phyloP scores from a whole-genome alignment of 2,888 invertebrate genomes.

The Eulithis prunata region DNA sequence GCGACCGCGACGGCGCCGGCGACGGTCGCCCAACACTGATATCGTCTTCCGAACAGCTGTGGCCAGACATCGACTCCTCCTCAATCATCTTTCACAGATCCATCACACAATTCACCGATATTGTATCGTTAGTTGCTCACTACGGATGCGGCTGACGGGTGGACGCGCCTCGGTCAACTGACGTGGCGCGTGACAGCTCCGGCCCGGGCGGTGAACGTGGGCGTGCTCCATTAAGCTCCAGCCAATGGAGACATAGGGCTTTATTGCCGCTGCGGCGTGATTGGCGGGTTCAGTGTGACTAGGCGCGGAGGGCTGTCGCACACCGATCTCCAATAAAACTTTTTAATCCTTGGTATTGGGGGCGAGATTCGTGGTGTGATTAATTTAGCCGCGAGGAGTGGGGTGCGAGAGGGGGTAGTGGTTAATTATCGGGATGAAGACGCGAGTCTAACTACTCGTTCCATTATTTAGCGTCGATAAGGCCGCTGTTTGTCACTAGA shows the following conservation, averaged over 20 bases:
- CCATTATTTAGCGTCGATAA: slow-evolving; percentile 82
- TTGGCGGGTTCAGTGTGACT: slow-evolving; percentile 59
- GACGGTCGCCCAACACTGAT: slow-evolving; percentile 91
- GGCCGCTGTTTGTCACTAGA: slow-evolving; percentile 78
- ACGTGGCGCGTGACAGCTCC: slow-evolving; percentile 77
- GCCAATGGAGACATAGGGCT: slow-evolving; percentile 60
- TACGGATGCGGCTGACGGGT: slow-evolving; percentile 76
- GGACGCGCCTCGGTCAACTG: slow-evolving; percentile 83
- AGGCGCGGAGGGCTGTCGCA: slow-evolving; percentile 73
- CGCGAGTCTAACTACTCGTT: slow-evolving; percentile 79
- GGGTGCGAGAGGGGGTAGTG: slow-evolving; percentile 47
- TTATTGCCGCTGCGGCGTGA: slow-evolving; percentile 51
- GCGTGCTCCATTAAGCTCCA: slow-evolving; percentile 56
- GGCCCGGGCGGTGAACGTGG: slow-evolving; percentile 68
- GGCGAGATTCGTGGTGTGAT: slow-evolving; percentile 83
- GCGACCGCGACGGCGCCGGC: slow-evolving; percentile 78
- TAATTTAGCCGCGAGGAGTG: slow-evolving; percentile 71
- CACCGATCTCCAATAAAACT: slow-evolving; percentile 81
- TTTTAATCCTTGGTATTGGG: slow-evolving; percentile 81
- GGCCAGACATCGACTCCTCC: slow-evolving; percentile 79
- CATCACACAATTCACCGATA: slow-evolving; percentile 69
- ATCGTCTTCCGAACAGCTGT: slow-evolving; percentile 87
- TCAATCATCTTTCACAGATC: slow-evolving; percentile 79
- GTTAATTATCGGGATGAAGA: slow-evolving; percentile 83
- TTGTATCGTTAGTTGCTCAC: slow-evolving; percentile 51